Conservation (phyloP, 2,113 vertebrate genomes). For the Myodes glareolus region DNA sequence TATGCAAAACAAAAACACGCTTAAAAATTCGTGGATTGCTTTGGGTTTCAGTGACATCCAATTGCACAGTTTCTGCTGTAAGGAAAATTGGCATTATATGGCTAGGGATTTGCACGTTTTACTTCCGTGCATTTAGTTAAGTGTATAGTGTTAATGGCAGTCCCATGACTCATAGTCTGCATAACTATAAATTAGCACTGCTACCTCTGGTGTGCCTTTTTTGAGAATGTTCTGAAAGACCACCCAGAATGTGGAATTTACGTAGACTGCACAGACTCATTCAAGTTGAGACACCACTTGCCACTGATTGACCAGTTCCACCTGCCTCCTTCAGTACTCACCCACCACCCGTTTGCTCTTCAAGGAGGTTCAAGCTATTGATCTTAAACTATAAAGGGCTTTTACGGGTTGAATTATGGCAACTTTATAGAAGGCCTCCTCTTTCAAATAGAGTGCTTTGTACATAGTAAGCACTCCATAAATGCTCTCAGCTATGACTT, state of each 20-base stretch:
- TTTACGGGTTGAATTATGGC: conserved; percentile 63
- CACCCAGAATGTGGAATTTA: conserved; percentile 72
- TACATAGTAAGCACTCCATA: conserved; percentile 62
- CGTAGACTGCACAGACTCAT: conserved; percentile 27
- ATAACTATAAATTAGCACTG: conserved; percentile 68
- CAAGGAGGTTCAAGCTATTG: conserved; percentile 57
- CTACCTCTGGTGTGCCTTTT: conserved; percentile 48
- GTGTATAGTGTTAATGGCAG: conserved; percentile 68
- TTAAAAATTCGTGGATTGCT: conserved; percentile 25
- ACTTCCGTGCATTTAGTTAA: conserved; percentile 55
- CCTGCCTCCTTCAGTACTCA: conserved; percentile 11
- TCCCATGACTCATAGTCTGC: conserved; percentile 68
- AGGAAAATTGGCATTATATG: conserved; percentile 43
- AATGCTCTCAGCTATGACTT: conserved; percentile 53
- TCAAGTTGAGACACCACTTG: conserved; percentile 37
- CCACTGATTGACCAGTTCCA: conserved; percentile 29
- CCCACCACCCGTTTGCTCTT: conserved; percentile 47
- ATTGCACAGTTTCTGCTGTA: conserved; percentile 21
- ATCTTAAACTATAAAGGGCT: conserved; percentile 66
- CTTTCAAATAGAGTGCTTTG: conserved; percentile 67
- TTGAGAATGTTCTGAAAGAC: conserved; percentile 62
- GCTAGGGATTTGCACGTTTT: conserved; percentile 66
- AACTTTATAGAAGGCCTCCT: conserved; percentile 59
- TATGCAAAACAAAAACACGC: neutral
- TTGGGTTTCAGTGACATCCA: conserved; percentile 37